Percentiles rank a stretch among this genome's conserved stretches.
Conservation (phyloP, 2,888 invertebrate genomes). For the Agrochola lota region DNA sequence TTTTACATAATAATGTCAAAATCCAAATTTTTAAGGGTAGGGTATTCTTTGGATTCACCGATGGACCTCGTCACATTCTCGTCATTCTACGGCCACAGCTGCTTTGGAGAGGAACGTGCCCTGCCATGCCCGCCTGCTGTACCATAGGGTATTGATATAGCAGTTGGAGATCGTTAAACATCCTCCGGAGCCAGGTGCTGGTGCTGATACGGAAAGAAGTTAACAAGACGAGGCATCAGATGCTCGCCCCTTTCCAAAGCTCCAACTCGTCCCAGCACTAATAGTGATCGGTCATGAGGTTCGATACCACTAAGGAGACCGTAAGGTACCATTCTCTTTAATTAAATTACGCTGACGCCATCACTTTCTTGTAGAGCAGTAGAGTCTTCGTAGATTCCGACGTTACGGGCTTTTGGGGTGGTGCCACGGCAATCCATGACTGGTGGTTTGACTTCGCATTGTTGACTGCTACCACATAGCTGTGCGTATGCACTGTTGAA, state of each 20-base stretch:
- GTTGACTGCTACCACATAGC: background rate
- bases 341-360: background rate
- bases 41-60: background rate
- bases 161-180: background rate
- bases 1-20: background rate
- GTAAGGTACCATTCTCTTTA: background rate
- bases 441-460: background rate
- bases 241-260: background rate
- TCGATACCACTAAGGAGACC: too few species aligned
- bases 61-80: background rate
- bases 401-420: background rate
- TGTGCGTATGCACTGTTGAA: too few species aligned
- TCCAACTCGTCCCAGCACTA: background rate
- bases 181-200: background rate
- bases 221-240: background rate
- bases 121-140: background rate
- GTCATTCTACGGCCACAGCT: background rate
- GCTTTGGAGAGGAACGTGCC: background rate
- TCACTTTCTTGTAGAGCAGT: background rate
- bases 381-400: background rate
- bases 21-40: background rate
- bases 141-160: too few species aligned
- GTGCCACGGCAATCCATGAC: background rate
- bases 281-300: background rate
- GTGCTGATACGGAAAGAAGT: background rate